phyloP scores from a whole-genome alignment of 2,888 invertebrate genomes.

The Apodemia zela region DNA sequence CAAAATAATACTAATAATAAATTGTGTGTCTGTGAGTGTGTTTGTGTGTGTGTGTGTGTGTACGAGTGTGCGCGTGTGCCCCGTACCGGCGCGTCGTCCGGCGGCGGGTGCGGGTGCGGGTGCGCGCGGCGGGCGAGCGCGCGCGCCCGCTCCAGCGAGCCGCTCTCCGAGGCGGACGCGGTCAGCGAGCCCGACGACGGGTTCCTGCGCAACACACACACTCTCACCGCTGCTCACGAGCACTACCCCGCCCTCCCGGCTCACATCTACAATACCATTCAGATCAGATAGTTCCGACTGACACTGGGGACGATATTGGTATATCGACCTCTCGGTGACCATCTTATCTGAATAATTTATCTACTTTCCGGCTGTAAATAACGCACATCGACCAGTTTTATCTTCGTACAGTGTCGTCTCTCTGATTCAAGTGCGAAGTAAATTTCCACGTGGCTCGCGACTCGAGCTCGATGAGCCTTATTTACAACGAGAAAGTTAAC shows the following conservation, averaged over 20 bases:
- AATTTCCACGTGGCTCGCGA: too few species aligned
- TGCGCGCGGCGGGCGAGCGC: conserved; percentile 84
- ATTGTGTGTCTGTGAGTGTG: too few species aligned
- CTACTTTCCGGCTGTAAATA: background rate
- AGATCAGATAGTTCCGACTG: too few species aligned
- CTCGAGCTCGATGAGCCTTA: too few species aligned
- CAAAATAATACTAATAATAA: too few species aligned
- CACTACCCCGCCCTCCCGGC: background rate
- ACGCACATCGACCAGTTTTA: background rate
- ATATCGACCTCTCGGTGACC: background rate
- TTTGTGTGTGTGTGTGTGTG: background rate
- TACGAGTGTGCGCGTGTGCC: background rate
- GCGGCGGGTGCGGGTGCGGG: conserved; percentile 65
- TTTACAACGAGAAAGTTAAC: too few species aligned
- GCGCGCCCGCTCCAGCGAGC: conserved; percentile 91
- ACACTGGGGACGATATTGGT: too few species aligned
- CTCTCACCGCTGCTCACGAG: background rate
- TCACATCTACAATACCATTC: too few species aligned
- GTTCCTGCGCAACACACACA: conserved; percentile 80
- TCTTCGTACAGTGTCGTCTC: too few species aligned
- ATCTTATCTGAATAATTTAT: background rate
- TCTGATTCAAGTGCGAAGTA: too few species aligned
- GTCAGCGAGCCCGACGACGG: conserved; percentile 90
- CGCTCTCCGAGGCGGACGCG: conserved; percentile 92
- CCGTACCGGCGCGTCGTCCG: conserved; percentile 47